phyloP scores from a whole-genome alignment of 2,888 invertebrate genomes.

The Sepiola atlantica region DNA sequence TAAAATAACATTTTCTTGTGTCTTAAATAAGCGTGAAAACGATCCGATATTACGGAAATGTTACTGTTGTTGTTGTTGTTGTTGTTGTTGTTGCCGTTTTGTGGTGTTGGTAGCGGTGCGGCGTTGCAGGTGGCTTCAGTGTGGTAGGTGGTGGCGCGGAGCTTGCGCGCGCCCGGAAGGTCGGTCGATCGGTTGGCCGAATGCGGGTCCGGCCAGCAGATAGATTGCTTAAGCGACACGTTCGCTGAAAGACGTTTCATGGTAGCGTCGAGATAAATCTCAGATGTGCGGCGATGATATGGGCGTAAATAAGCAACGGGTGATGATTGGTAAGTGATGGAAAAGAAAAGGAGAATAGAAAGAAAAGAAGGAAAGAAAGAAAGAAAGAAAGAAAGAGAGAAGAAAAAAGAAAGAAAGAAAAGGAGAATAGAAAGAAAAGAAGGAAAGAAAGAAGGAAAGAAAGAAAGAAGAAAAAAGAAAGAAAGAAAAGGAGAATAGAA shows the following conservation, averaged over 20 bases:
- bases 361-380: neutral
- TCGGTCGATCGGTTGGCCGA: neutral
- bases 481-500: too few relatives aligned
- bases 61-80: too few relatives aligned
- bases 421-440: neutral
- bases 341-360: neutral
- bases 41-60: too few relatives aligned
- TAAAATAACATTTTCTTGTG: too few relatives aligned
- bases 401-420: neutral
- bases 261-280: neutral
- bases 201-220: neutral
- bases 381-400: neutral
- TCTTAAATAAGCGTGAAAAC: too few relatives aligned
- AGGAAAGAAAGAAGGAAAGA: too few relatives aligned
- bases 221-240: neutral
- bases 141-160: neutral
- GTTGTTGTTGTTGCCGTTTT: neutral
- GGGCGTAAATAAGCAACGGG: neutral
- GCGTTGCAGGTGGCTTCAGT: neutral
- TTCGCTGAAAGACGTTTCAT: neutral
- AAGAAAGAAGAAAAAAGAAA: too few relatives aligned
- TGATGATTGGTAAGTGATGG: neutral
- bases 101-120: neutral
- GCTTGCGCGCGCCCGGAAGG: neutral
- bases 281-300: neutral